phyloP scores from a whole-genome alignment of 1,140 invertebrate species.

The Plodia interpunctella region DNA sequence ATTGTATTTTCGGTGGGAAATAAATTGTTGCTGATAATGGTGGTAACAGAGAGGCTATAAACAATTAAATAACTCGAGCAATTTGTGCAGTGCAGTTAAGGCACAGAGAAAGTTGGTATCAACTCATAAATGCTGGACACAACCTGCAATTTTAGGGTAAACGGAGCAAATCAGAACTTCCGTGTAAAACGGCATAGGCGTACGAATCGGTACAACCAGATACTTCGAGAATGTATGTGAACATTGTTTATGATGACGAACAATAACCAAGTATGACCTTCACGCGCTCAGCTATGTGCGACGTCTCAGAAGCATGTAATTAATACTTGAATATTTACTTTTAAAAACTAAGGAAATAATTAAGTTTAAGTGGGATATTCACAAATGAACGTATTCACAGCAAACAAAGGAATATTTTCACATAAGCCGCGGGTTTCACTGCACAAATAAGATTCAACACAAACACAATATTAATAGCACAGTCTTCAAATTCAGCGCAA shows the following conservation, averaged over 20 bases:
- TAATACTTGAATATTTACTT: slow-evolving; percentile 7
- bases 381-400: neutral
- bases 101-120: slow-evolving; percentile 44
- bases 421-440: neutral
- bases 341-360: slow-evolving; percentile 10
- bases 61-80: slow-evolving; percentile 19
- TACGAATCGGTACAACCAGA: slow-evolving; percentile 8
- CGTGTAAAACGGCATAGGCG: slow-evolving; percentile 21
- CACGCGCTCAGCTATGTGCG: slow-evolving; percentile 30
- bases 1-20: slow-evolving; percentile 15
- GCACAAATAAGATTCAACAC: neutral
- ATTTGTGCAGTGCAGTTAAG: slow-evolving; percentile 19
- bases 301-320: slow-evolving; percentile 26
- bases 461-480: neutral
- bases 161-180: slow-evolving; percentile 51
- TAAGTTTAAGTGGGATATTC: slow-evolving; percentile 4
- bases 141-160: slow-evolving; percentile 48
- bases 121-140: slow-evolving; percentile 28
- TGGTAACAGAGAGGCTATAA: slow-evolving; percentile 14
- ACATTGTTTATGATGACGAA: slow-evolving; percentile 30
- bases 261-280: slow-evolving; percentile 55
- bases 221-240: slow-evolving; percentile 22
- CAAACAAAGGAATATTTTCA: neutral
- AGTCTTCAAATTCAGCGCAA: neutral
- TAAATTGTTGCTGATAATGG: slow-evolving; percentile 2